A percentile compares a stretch with the other conserved stretches of the same genome.
Conservation (phyloP, 1,140 invertebrate species). For the Drosophila pallidifrons region DNA sequence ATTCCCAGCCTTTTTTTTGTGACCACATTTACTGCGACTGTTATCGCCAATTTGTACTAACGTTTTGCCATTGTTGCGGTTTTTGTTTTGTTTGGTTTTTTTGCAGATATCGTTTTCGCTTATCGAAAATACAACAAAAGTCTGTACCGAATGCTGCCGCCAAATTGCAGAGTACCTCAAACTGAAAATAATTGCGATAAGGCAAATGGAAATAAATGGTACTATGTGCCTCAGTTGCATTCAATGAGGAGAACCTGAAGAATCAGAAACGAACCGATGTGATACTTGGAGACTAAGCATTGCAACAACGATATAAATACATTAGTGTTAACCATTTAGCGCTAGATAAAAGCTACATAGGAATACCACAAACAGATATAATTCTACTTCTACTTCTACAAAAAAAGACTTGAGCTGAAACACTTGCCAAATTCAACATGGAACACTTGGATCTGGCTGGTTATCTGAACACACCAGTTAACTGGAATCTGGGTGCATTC, state of each 20-base stretch:
- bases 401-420: slow-evolving; percentile 33
- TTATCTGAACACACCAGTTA: slow-evolving; percentile 61
- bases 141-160: slow-evolving; percentile 70
- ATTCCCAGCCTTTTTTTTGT: slow-evolving; percentile 4
- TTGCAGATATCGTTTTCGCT: slow-evolving; percentile 77
- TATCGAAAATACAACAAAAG: slow-evolving; percentile 75
- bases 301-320: slow-evolving; percentile 58
- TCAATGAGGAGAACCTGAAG: slow-evolving; percentile 53
- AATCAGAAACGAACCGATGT: slow-evolving; percentile 65
- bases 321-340: slow-evolving; percentile 39
- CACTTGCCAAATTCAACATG: slow-evolving; percentile 67
- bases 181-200: slow-evolving; percentile 52
- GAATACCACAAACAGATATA: slow-evolving; percentile 17
- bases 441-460: slow-evolving; percentile 81
- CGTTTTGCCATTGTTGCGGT: slow-evolving; percentile 34
- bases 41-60: slow-evolving; percentile 55
- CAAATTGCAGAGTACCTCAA: slow-evolving; percentile 56
- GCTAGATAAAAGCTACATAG: slow-evolving; percentile 25
- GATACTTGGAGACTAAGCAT: slow-evolving; percentile 64
- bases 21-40: not conserved
- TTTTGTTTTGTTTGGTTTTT: slow-evolving; percentile 10
- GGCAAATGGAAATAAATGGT: slow-evolving; percentile 53
- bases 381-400: slow-evolving; percentile 2
- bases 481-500: slow-evolving; percentile 71
- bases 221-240: slow-evolving; percentile 53